These are phyloP conservation scores for Mystacides longicornis DNA, from an alignment of 2,888 invertebrate genomes.

Conservation along the genomic window DNA sequence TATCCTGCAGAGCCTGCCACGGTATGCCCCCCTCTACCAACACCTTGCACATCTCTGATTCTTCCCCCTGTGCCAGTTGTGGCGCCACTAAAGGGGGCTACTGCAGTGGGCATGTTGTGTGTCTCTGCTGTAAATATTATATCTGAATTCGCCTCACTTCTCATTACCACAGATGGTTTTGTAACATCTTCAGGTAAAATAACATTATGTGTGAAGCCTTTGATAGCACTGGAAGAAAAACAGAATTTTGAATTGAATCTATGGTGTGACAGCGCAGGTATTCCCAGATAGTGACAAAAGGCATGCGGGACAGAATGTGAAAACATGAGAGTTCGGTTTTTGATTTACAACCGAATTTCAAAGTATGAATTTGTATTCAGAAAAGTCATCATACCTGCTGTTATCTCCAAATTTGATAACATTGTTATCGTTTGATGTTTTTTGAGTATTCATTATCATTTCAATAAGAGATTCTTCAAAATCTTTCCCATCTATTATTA, in stretches of 20 bases:
- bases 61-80: conserved; percentile 97
- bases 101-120: conserved; percentile 96
- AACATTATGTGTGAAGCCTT: conserved; percentile 66
- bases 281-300: too few species aligned
- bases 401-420: conserved; percentile 97
- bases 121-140: conserved; percentile 98
- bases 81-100: conserved; percentile 96
- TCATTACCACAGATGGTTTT: conserved; percentile 55
- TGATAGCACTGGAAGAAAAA: conserved; percentile 66
- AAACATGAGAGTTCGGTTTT: too few species aligned
- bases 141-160: conserved; percentile 60
- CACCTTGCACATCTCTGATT: conserved; percentile 89
- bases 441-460: conserved; percentile 88
- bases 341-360: too few species aligned
- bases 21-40: conserved; percentile 88
- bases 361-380: too few species aligned
- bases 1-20: conserved; percentile 97
- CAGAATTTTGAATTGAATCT: too few species aligned
- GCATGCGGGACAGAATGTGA: too few species aligned
- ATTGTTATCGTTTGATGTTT: conserved; percentile 80
- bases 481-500: conserved; percentile 75
- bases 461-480: conserved; percentile 78
- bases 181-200: conserved; percentile 56
- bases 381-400: conserved; percentile 73
- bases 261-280: too few species aligned